These are phyloP conservation scores for Bruchidius siliquastri DNA, from an alignment of 2,888 invertebrate genomes.

Conservation along the genomic window DNA sequence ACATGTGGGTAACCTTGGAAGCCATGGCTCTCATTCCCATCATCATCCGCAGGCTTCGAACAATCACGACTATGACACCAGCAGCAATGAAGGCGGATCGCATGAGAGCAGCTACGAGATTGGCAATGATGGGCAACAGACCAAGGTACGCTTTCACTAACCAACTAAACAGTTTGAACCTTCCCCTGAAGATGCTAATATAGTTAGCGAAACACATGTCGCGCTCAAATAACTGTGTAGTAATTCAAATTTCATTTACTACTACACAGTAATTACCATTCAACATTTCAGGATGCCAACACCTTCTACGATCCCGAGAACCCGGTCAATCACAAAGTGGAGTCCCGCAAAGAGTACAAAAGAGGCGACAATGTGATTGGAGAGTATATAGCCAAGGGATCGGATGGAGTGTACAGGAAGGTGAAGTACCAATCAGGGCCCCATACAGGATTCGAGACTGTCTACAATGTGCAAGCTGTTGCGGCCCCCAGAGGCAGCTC, in stretches of 20 bases:
- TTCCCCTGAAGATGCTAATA: too few relatives aligned
- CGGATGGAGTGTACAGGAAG: constrained; percentile 38
- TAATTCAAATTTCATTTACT: too few relatives aligned
- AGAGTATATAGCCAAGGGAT: constrained; percentile 36
- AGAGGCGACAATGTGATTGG: constrained; percentile 40
- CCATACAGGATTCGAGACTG: constrained; percentile 38
- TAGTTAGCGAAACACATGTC: too few relatives aligned
- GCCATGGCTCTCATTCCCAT: not conserved
- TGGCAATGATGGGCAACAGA: not conserved
- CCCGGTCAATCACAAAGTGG: constrained; percentile 38
- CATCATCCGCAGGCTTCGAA: not conserved
- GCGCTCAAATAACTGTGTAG: too few relatives aligned
- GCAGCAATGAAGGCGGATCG: not conserved
- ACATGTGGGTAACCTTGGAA: not conserved
- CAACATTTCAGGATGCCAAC: not conserved
- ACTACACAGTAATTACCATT: too few relatives aligned
- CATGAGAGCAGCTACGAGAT: not conserved
- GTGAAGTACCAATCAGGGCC: constrained; percentile 39
- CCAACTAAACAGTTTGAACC: not conserved
- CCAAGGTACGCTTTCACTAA: not conserved
- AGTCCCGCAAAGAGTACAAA: constrained; percentile 37
- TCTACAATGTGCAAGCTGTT: constrained; percentile 7
- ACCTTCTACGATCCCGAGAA: constrained; percentile 36
- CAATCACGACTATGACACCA: not conserved
- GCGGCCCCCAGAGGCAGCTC: not conserved